Evolutionary conservation across 2,888 invertebrate genomes (phyloP).

Genomic region (Neoitamus cyanurus): DNA sequence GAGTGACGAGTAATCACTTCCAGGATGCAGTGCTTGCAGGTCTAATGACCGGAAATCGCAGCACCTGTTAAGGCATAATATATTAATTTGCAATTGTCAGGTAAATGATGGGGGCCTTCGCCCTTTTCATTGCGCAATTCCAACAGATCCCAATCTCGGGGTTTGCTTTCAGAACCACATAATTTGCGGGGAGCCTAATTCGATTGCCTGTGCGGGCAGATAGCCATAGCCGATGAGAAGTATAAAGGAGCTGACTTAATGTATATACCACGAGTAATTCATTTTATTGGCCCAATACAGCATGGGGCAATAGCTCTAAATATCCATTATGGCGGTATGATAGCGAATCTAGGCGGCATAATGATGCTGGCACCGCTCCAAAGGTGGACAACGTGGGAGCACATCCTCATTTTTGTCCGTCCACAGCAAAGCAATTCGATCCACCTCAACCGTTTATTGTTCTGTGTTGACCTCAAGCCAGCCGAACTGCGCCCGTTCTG

Average conservation of each 20-base stretch:
- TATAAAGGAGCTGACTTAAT: conserved; percentile 39
- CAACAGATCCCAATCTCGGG: conserved; percentile 43
- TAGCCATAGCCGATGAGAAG: conserved; percentile 31
- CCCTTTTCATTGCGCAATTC: conserved; percentile 24
- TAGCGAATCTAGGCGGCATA: conserved; percentile 31
- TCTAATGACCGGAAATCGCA: conserved; percentile 16
- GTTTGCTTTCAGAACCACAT: conserved; percentile 51
- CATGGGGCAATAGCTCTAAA: conserved; percentile 31
- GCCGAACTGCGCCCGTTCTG: not conserved
- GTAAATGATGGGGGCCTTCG: conserved; percentile 39
- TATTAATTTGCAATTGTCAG: conserved; percentile 40
- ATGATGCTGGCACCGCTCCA: conserved; percentile 36
- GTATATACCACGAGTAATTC: conserved; percentile 43
- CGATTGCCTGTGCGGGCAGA: conserved; percentile 49
- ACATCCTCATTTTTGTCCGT: conserved; percentile 18
- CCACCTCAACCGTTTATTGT: conserved; percentile 32
- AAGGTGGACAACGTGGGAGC: conserved; percentile 27
- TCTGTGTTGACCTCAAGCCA: conserved; percentile 18
- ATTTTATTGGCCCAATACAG: conserved; percentile 42
- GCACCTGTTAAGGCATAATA: conserved; percentile 12
- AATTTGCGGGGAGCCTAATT: conserved; percentile 51
- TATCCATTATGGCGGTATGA: conserved; percentile 34
- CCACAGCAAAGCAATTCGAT: conserved; percentile 13
- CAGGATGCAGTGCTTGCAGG: not conserved
- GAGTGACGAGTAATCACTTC: not conserved